Evolutionary conservation across 2,113 vertebrate species (phyloP), one percentile per base, ranked within the genome.

Genomic region (Corythaixoides concolor): DNA sequence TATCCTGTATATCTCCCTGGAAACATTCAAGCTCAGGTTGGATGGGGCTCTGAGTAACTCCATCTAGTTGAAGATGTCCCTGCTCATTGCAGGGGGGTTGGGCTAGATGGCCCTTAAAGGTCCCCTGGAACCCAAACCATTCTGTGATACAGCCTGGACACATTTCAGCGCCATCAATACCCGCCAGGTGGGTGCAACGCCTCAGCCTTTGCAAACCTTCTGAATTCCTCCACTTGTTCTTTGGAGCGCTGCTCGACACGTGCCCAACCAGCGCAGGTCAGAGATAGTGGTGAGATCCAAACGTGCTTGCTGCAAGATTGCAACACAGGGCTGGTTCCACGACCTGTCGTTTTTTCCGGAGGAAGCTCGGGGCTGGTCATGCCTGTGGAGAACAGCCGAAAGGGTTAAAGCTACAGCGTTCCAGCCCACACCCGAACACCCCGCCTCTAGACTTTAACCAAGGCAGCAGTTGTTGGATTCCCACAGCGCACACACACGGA

Each of bases 81-180:
- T 43, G 13, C 41, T 43, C 41, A 43, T 43, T 43, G 41, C 41
- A 43, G 41, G 41, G 10, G 41, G 41, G 41, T 43, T 43, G 41
- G 41, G 41, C 41, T 43, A 43, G 41, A 43, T 43, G 41, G 14
- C 41, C 41, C 13, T 43, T 43, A 43, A 43, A 43, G 41, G 41
- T 43, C 41, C 41, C 27, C 69, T 69, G 39, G 47, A 27, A 23
- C 55, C 33, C 47, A 37, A 62, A 35, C 32, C 11, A 4, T 28
- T 59, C 26, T 8, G 6, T 27, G 11, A 20, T 15, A 7, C 0
- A 63, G 49, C 15, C 62, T 0, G 1, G 20, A 52, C 37, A 23
- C 1, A 0, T 63, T 77, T 47, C 43, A 18, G n/a, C 66, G 41
- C 1, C 2, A 30, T 14, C 43, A 7, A 2, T 30, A 64, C 56